Percentiles rank a stretch among this genome's conserved stretches.
phyloP scores from a whole-genome alignment of 2,888 invertebrate genomes.

The Apodemia hepburni region DNA sequence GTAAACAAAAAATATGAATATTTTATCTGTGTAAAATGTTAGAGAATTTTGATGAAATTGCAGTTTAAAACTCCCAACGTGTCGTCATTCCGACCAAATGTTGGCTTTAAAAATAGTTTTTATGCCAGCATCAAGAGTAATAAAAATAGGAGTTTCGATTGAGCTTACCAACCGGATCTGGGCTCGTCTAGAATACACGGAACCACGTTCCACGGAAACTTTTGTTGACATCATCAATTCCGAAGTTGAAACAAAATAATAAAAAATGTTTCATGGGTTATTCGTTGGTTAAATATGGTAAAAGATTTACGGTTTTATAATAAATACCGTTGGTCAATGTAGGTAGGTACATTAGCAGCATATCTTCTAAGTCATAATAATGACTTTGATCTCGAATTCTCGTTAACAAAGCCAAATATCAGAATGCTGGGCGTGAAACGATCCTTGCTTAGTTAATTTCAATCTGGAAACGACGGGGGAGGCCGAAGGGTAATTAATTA shows the following conservation, averaged over 20 bases:
- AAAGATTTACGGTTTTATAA: no score
- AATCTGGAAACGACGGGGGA: conserved; percentile 56
- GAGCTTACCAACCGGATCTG: conserved; percentile 70
- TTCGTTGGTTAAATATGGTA: no score
- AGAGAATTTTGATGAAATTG: conserved; percentile 14
- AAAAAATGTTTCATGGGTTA: no score
- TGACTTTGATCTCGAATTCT: conserved; percentile 23
- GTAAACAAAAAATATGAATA: conserved; percentile 6
- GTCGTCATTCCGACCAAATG: conserved; percentile 26
- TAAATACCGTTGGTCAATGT: no score
- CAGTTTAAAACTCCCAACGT: conserved; percentile 19
- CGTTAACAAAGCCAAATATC: conserved; percentile 42
- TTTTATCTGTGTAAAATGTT: conserved; percentile 7
- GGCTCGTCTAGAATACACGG: conserved; percentile 55
- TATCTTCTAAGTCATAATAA: no score
- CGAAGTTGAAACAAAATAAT: no score
- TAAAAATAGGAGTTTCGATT: conserved; percentile 71
- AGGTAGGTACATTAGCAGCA: no score
- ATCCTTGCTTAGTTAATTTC: conserved; percentile 67
- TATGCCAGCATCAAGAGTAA: conserved; percentile 54
- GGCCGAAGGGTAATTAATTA: conserved; percentile 66
- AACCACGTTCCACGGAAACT: conserved; percentile 54
- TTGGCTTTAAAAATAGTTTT: conserved; percentile 45
- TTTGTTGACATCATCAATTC: conserved; percentile 67
- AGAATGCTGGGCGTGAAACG: conserved; percentile 53